These are phyloP conservation scores for Andrena cerasifolii DNA, from an alignment of 1,140 invertebrate genomes.

Conservation along the genomic window DNA sequence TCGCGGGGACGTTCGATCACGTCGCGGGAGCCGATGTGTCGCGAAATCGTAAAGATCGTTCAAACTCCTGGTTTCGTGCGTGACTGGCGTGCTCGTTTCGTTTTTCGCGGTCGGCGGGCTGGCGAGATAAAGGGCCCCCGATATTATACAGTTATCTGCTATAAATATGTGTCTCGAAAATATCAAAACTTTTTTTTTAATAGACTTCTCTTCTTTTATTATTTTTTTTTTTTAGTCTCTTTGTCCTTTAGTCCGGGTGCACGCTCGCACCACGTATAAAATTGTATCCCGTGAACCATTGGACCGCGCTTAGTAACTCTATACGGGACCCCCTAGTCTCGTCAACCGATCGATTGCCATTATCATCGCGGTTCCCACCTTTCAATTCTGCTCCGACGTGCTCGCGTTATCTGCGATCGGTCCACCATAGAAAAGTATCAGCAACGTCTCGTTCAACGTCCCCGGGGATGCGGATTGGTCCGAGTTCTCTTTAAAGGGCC, in stretches of 20 bases:
- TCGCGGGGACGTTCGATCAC: slow-evolving; percentile 14
- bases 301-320: slow-evolving; percentile 74
- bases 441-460: not conserved
- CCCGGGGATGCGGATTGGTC: not conserved
- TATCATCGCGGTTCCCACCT: not conserved
- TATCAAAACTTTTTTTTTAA: slow-evolving; percentile 69
- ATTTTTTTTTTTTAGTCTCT: slow-evolving; percentile 52
- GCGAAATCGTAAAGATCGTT: not conserved
- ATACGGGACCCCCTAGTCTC: slow-evolving; percentile 49
- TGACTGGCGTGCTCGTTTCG: no score
- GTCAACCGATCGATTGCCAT: slow-evolving; percentile 42
- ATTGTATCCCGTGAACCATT: slow-evolving; percentile 81
- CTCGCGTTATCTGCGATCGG: no score
- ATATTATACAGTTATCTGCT: slow-evolving; percentile 69
- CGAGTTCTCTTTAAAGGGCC: not conserved
- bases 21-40: not conserved
- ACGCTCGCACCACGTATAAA: slow-evolving; percentile 73
- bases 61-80: not conserved
- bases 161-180: slow-evolving; percentile 76
- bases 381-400: no score
- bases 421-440: not conserved
- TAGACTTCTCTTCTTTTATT: slow-evolving; percentile 59
- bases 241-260: slow-evolving; percentile 53
- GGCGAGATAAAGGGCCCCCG: slow-evolving; percentile 64
- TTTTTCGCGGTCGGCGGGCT: slow-evolving; percentile 12